Percentiles rank a stretch among this genome's conserved stretches.
phyloP scores from a whole-genome alignment of 2,888 invertebrate genomes.

The Mongoloraphidia duomilia region DNA sequence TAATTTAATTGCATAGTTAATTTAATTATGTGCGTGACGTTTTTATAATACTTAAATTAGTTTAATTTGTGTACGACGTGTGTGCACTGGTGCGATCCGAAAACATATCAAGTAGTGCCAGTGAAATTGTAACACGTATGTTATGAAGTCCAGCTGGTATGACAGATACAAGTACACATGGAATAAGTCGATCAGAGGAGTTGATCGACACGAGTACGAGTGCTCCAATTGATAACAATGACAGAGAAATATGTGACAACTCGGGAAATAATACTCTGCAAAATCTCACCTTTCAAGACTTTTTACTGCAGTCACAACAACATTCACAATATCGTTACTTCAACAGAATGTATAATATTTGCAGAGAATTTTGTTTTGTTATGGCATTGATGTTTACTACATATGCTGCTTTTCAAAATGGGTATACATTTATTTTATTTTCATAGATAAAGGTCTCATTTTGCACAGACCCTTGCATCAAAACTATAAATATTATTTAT shows the following conservation, averaged over 20 bases:
- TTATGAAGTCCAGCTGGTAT: slow-evolving; percentile 14
- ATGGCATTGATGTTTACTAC: slow-evolving; percentile 48
- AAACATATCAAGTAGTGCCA: not conserved
- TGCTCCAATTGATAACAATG: not conserved
- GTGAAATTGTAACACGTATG: slow-evolving; percentile 1
- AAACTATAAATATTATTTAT: slow-evolving; percentile 13
- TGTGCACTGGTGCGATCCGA: too few relatives aligned
- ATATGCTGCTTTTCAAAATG: slow-evolving; percentile 54
- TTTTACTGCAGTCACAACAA: not conserved
- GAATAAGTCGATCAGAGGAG: slow-evolving; percentile 5
- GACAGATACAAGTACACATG: slow-evolving; percentile 11
- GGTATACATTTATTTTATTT: slow-evolving; percentile 37
- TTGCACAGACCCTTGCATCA: too few relatives aligned
- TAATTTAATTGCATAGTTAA: too few relatives aligned
- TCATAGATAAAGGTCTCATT: too few relatives aligned
- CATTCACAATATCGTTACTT: slow-evolving; percentile 2
- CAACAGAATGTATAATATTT: slow-evolving; percentile 41
- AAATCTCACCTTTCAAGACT: slow-evolving; percentile 3
- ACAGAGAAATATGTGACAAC: not conserved
- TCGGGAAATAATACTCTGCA: not conserved
- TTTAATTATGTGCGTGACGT: too few relatives aligned
- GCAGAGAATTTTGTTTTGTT: slow-evolving; percentile 49
- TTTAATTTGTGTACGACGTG: too few relatives aligned
- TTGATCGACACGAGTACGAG: not conserved
- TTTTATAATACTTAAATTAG: too few relatives aligned